phyloP scores from a whole-genome alignment of 2,113 vertebrate genomes.

The Antechinus flavipes region DNA sequence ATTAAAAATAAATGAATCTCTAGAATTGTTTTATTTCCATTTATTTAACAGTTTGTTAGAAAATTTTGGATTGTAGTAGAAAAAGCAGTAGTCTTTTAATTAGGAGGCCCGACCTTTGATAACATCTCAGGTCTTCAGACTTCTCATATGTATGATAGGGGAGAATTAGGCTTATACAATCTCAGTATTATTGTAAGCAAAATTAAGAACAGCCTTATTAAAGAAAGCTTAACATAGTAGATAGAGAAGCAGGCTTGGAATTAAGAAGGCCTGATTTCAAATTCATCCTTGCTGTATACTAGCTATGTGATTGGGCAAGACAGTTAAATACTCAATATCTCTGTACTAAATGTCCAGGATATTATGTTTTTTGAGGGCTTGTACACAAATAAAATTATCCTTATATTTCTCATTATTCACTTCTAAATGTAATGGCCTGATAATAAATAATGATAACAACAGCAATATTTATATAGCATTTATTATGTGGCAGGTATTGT shows the following conservation, averaged over 20 bases:
- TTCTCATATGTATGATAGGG: neutral
- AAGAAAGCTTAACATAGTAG: neutral
- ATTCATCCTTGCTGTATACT: neutral
- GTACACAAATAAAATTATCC: neutral
- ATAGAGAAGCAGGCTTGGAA: neutral
- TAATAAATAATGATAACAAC: neutral
- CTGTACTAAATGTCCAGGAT: neutral
- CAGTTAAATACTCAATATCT: neutral
- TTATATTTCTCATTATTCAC: neutral
- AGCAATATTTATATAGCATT: neutral
- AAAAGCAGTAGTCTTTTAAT: neutral
- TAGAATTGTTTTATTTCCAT: constrained; percentile 30
- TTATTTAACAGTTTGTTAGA: neutral
- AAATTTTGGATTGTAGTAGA: neutral
- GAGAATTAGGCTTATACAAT: neutral
- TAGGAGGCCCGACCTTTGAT: neutral
- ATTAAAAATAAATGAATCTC: constrained; percentile 33
- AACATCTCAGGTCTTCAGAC: neutral
- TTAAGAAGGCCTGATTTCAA: neutral
- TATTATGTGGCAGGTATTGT: neutral
- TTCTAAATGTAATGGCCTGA: neutral
- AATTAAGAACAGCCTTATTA: neutral
- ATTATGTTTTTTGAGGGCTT: neutral
- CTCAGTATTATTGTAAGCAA: neutral
- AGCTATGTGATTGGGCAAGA: neutral